phyloP scores from a whole-genome alignment of 1,140 invertebrate genomes.

The Sarcophaga bullata region DNA sequence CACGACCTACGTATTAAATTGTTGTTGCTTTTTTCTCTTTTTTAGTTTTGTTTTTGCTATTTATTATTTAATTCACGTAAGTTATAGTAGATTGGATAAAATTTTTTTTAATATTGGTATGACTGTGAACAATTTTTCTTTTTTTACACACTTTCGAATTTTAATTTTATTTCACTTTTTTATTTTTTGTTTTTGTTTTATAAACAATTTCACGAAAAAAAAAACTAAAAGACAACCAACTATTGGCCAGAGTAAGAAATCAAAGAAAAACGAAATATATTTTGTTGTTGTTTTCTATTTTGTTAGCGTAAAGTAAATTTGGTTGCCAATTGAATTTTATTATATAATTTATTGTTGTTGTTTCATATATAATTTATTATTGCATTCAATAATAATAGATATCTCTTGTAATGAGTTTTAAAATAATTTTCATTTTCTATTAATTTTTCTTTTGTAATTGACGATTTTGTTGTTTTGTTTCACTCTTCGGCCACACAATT shows the following conservation, averaged over 20 bases:
- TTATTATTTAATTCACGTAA: slow-evolving; percentile 37
- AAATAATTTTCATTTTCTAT: background rate
- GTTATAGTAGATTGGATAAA: slow-evolving; percentile 13
- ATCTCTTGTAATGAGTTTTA: background rate
- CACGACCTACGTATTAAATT: background rate
- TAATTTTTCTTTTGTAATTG: background rate
- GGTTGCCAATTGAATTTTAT: slow-evolving; percentile 37
- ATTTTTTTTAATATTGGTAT: background rate
- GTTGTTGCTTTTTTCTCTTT: background rate
- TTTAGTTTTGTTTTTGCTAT: background rate
- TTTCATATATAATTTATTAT: background rate
- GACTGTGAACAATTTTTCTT: slow-evolving; percentile 3
- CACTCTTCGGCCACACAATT: background rate
- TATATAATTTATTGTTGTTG: slow-evolving; percentile 31
- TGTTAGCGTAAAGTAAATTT: slow-evolving; percentile 26
- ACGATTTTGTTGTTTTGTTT: slow-evolving; percentile 9
- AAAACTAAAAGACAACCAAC: background rate
- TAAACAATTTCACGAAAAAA: slow-evolving; percentile 13
- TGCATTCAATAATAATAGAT: background rate
- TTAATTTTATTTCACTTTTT: slow-evolving; percentile 9
- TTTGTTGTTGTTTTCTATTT: background rate
- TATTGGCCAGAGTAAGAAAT: background rate
- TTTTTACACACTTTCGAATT: slow-evolving; percentile 28
- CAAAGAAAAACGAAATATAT: slow-evolving; percentile 12
- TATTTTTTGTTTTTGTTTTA: slow-evolving; percentile 16